These are phyloP conservation scores for Marmota flaviventris DNA, from an alignment of 2,113 vertebrate genomes.

Conservation along the genomic window DNA sequence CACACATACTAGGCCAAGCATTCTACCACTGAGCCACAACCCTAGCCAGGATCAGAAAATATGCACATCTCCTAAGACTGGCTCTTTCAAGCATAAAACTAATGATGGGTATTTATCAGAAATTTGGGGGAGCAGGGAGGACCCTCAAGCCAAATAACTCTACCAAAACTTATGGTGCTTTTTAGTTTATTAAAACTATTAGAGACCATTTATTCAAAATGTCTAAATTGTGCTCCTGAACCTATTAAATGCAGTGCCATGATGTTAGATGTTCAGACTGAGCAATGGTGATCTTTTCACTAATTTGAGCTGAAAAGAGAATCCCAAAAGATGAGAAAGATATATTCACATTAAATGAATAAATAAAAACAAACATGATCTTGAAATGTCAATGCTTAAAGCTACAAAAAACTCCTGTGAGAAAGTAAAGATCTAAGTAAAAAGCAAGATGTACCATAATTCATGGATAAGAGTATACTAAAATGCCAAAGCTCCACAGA, in stretches of 20 bases:
- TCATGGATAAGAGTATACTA: neutral
- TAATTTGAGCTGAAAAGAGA: neutral
- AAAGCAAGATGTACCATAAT: neutral
- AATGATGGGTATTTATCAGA: neutral
- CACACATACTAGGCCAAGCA: too few species aligned
- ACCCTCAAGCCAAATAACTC: conserved; percentile 13
- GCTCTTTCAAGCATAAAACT: neutral
- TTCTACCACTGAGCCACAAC: too few species aligned
- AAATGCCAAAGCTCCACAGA: neutral
- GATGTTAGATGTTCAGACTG: neutral
- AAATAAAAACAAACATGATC: conserved; percentile 37
- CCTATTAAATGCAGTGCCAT: neutral
- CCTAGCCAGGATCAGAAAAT: neutral
- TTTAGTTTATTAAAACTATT: neutral
- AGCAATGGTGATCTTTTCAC: neutral
- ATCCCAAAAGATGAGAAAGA: neutral
- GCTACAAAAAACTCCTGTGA: neutral
- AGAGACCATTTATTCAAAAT: neutral
- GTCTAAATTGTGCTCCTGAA: neutral
- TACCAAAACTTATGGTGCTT: neutral
- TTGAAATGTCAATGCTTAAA: neutral
- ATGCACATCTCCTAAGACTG: neutral
- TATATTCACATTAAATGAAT: neutral
- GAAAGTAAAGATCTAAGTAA: conserved; percentile 40
- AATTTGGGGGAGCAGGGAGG: neutral